A percentile compares a stretch with the other conserved stretches of the same genome.
These are phyloP conservation scores for Caenorhabditis briggsae DNA, from an alignment of 1,140 invertebrate species.

Conservation along the genomic window DNA sequence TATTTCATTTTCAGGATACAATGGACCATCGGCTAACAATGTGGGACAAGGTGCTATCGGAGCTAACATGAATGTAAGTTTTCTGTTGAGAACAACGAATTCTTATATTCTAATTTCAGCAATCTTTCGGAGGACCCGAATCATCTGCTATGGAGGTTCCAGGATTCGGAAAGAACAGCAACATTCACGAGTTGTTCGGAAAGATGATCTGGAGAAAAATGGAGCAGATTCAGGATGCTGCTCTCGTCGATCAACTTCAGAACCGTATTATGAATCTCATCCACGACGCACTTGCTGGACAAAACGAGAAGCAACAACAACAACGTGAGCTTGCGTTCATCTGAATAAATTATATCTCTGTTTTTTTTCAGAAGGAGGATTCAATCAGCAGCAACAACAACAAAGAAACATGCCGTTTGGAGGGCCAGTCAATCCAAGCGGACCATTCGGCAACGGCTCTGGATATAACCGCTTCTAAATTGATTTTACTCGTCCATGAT, in stretches of 20 bases:
- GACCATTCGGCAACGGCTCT: not conserved
- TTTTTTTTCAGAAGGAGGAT: not conserved
- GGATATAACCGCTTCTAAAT: constrained; percentile 21
- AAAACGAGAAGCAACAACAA: constrained; percentile 23
- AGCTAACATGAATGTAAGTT: constrained; percentile 9
- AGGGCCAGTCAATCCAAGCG: not conserved
- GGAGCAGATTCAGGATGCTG: constrained; percentile 43
- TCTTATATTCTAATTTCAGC: not conserved
- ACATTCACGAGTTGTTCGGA: constrained; percentile 62
- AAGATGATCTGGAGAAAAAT: constrained; percentile 64
- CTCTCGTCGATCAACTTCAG: constrained; percentile 57
- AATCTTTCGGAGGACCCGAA: constrained; percentile 18
- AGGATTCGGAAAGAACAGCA: constrained; percentile 61
- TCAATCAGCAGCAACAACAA: constrained; percentile 11
- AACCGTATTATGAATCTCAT: constrained; percentile 59
- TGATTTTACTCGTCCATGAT: not conserved
- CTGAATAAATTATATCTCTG: not conserved
- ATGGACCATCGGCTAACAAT: constrained; percentile 37
- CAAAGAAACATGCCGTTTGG: constrained; percentile 8
- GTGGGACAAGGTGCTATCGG: constrained; percentile 45
- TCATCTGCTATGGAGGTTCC: constrained; percentile 52
- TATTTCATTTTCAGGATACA: constrained; percentile 10
- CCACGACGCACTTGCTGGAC: constrained; percentile 55
- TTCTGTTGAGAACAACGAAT: not conserved
- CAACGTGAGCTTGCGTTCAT: not conserved